Base-by-base conservation (phyloP, 2,113 vertebrate species). In the Delphinapterus leucas region DNA sequence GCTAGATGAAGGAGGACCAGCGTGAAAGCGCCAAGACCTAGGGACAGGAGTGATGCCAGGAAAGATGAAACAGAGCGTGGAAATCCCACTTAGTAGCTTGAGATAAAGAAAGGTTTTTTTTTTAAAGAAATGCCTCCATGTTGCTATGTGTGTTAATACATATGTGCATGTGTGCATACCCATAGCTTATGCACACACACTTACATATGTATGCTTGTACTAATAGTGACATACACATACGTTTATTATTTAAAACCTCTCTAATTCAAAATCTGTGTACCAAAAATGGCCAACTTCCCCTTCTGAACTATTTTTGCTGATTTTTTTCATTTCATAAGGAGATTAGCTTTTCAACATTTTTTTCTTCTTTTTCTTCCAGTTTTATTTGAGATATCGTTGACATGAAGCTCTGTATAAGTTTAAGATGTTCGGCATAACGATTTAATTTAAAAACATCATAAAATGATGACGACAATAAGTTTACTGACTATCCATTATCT, bases 191-290 rank as follows among this genome's bases (percentile, higher is more conserved):
- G 10, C 21, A 23, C 15, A 36, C 1, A 38, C 1, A 21, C 31
- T 4, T 6, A 21, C 5, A 5, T 2, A 3, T 13, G 6, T 6
- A 41, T 10, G 15, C 21, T 0, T 36, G 23, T 47, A 3, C 1
- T 21, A 70, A 33, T 4, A 71, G 31, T 44, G 41, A 44, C 15
- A 20, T 23, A 93, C 28, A 38, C 14, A 14, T 13, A 6, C 1
- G 3, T 63, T 31, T 38, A 33, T 53, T 73, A 71, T 49, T n/a
- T 44, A 49, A 82, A 81, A 17, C 18, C 20, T 68, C 23, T 58
- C 53, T n/a, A 26, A n/a, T 61, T 92, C 83, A 71, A 85, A 88
- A 65, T 65, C 17, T 71, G 60, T 15, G 5, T 17, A 61, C 73
- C 36, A 61, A 44, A 9, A 92, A 26, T 2, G 1, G 17, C 13